Conservation (phyloP, 2,797 vertebrate species). For the Artibeus lituratus region DNA sequence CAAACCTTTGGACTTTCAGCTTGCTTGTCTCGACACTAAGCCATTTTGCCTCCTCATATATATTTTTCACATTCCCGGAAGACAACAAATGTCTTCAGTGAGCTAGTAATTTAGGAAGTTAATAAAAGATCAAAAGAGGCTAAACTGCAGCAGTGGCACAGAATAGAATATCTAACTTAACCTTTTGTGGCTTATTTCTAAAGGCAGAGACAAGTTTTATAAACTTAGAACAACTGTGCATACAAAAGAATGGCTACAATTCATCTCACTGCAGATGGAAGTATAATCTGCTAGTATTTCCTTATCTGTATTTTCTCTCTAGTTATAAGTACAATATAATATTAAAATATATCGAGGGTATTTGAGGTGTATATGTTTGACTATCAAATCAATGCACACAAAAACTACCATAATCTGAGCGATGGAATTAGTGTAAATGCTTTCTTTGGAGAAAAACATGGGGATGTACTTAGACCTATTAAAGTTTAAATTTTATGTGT, state of each 20-base stretch:
- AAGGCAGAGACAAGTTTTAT: background rate
- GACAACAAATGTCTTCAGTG: background rate
- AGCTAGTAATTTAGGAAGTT: conserved; percentile 28
- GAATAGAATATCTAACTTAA: conserved; percentile 46
- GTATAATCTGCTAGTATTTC: background rate
- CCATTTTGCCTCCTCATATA: background rate
- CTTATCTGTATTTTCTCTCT: background rate
- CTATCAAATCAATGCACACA: background rate
- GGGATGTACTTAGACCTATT: background rate
- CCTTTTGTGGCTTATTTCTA: conserved; percentile 17
- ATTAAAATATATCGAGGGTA: background rate
- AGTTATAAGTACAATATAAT: background rate
- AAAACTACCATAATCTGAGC: background rate
- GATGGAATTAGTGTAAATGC: background rate
- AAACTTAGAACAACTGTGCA: background rate
- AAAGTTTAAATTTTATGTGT: background rate
- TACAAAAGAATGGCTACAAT: background rate
- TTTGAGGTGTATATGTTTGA: background rate
- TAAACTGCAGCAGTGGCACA: background rate
- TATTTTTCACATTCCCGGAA: background rate
- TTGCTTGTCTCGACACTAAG: background rate
- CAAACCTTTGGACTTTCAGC: background rate
- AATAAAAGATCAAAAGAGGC: conserved; percentile 32
- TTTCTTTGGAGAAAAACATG: conserved; percentile 20
- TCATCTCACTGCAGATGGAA: background rate